Conservation (phyloP, 2,888 invertebrate genomes). For the Phaedon cochleariae region DNA sequence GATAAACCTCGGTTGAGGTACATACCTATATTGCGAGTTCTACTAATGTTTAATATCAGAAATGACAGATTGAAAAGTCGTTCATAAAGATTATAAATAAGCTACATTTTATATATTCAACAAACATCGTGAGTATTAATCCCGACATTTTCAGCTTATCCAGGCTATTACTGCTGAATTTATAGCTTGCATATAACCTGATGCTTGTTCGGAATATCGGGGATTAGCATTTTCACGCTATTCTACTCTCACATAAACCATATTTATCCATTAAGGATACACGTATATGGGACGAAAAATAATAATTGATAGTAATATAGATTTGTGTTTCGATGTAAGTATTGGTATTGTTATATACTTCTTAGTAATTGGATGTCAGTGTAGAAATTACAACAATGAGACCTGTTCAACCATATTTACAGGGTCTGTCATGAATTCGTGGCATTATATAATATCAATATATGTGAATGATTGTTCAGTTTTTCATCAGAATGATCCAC, state of each 20-base stretch:
- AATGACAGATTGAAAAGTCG: background rate
- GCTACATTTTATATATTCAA: background rate
- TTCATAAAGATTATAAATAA: background rate
- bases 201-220: background rate
- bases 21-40: no score
- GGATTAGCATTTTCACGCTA: constrained; percentile 13
- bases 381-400: no score
- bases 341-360: background rate
- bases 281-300: background rate
- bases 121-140: background rate
- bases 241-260: constrained; percentile 13
- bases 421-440: no score
- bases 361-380: background rate
- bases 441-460: no score
- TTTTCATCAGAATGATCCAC: no score
- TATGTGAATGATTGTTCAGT: no score
- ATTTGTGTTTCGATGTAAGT: background rate
- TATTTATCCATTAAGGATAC: constrained; percentile 1
- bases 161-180: background rate
- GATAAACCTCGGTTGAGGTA: no score
- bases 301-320: background rate
- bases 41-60: no score
- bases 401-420: no score
- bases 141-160: background rate
- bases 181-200: background rate